Base-by-base conservation (phyloP, 2,888 invertebrate genomes). In the Oligia latruncula region DNA sequence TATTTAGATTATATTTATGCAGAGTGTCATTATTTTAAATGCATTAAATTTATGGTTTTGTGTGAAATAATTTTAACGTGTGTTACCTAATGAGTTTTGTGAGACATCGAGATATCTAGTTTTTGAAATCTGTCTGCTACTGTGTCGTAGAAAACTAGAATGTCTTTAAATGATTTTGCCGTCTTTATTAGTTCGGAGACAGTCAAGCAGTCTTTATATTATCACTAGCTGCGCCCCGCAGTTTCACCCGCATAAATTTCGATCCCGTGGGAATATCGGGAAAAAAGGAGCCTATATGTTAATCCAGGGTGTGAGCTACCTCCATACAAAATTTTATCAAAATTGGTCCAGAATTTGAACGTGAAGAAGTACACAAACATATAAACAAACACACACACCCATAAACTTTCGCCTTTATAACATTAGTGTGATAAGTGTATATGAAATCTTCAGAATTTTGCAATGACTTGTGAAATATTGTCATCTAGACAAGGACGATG, bases 401-500 rank as follows among this genome's bases (percentile, higher is more conserved):
- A 35, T 4, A 35, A 35, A 35, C 35, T 35, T 35, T 35, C 35
- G 35, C 35, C 35, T 35, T 35, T 35, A 35, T 35, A 35, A 35
- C 4, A 35, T 35, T 3, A 35, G 35, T 40, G 5, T 40, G 3
- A 62, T 55, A 40, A 49, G 17, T 46, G 29, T 29, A 65, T 40
- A 64, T 55, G 9, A 65, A 58, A 71, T 65, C 60, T 70, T 60
- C 46, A 67, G 8, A 83, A 67, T 55, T 5, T 43, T 49, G 67
- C 64, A 73, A 68, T 49, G 2, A 17, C 9, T 87, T 88, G 66
- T 83, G 77, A 75, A 80, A 87, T 74, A 77, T 49, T 79, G 62
- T 85, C 80, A 68, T 72, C 66, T 71, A 49, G 49, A 65, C 86
- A 68, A 88, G 87, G 83, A 68, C 75, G n/a, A 0, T 68, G 78